Conservation (phyloP, 2,797 vertebrate genomes). For the Periparus ater region DNA sequence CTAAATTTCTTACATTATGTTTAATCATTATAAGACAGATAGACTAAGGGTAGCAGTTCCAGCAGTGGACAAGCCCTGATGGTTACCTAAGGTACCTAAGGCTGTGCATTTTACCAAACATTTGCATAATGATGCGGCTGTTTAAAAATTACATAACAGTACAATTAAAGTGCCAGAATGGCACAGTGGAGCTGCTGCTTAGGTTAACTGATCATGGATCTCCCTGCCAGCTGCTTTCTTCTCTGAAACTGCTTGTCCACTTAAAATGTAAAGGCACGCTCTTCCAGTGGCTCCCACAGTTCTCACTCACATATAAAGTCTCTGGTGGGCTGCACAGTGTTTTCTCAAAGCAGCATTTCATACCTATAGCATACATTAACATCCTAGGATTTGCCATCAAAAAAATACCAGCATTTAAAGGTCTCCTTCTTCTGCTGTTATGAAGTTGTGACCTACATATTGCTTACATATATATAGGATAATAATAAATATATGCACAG, state of each 20-base stretch:
- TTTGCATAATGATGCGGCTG: conserved; percentile 23
- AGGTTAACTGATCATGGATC: background rate
- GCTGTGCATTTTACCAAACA: background rate
- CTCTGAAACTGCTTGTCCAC: background rate
- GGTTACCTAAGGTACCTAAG: conserved; percentile 13
- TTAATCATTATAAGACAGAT: conserved; percentile 40
- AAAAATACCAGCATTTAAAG: background rate
- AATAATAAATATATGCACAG: background rate
- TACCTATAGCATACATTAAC: background rate
- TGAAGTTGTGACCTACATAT: background rate
- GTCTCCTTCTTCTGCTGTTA: background rate
- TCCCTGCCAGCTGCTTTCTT: background rate
- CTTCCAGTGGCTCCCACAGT: background rate
- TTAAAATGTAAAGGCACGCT: background rate
- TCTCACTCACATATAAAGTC: background rate
- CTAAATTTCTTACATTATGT: conserved; percentile 12
- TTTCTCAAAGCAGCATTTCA: background rate
- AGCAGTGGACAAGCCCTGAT: conserved; percentile 1
- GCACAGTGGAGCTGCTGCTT: background rate
- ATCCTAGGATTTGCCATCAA: background rate
- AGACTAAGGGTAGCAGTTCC: background rate
- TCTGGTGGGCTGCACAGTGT: background rate
- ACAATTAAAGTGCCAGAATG: conserved; percentile 34
- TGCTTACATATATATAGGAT: background rate
- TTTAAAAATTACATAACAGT: conserved; percentile 52